Conservation (phyloP, 2,113 vertebrate species). For the Dromas ardeola region DNA sequence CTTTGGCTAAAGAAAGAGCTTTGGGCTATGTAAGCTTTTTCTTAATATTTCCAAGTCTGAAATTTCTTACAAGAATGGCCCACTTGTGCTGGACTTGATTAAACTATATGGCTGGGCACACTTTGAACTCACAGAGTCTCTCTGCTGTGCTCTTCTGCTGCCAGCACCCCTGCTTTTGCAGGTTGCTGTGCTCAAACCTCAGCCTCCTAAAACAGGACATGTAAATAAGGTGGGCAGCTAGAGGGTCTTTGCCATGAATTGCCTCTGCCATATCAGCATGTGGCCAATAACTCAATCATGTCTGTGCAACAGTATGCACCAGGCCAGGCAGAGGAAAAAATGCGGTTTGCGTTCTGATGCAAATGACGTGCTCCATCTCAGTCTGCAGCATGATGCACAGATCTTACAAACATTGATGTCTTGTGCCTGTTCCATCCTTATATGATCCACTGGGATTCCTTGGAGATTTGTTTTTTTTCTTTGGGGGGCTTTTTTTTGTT, state of each 20-base stretch:
- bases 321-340: not conserved
- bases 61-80: not conserved
- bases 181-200: not conserved
- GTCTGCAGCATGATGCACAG: accelerated
- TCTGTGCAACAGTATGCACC: not conserved
- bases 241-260: not conserved
- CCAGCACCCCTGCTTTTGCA: not conserved
- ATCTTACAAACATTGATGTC: not conserved
- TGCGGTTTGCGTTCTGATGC: not conserved
- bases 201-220: not conserved
- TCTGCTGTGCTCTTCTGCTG: not conserved
- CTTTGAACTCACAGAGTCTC: accelerated
- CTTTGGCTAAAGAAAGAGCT: not conserved
- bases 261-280: not conserved
- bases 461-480: not conserved
- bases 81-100: not conserved
- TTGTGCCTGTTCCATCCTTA: not conserved
- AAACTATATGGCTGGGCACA: not conserved
- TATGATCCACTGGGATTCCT: not conserved
- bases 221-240: not conserved
- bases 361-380: not conserved
- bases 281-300: not conserved
- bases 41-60: not conserved
- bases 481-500: not conserved
- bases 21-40: not conserved